Base-by-base conservation (phyloP, 2,113 vertebrate genomes). In the Erinaceus europaeus region DNA sequence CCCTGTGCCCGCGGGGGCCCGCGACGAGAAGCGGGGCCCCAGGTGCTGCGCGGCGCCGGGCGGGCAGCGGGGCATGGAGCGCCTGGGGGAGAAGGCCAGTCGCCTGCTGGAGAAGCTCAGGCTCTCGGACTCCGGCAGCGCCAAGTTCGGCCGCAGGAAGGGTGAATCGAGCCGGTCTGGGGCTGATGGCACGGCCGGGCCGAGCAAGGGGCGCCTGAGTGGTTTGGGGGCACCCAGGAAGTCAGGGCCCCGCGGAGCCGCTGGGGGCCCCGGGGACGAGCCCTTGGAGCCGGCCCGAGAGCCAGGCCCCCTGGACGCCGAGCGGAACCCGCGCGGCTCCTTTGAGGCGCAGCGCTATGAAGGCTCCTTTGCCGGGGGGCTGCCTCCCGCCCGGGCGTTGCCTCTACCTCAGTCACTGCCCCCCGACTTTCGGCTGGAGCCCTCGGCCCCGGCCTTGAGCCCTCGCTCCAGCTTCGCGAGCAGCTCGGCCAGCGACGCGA, bases 111-210 rank as follows among this genome's bases (percentile, higher is more conserved):
- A 97, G 92, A 98, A 98, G 95, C 94, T 98, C 84, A 98, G 98
- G 95, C 96, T 98, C 57, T 97, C 97, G 4, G 98, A 98, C 95
- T 98, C 98, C 1, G 97, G 97, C 85, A 98, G 98, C 90, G 98
- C 97, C 88, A 98, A 98, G 96, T 98, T 98, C 92, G 97, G 97
- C 95, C 98, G 98, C 96, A 98, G 98, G 86, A 98, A 98, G 82
- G 97, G 97, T 0, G 98, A 98, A 88, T 90, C 97, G 64, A 95
- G 96, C 83, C 79, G 96, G 94, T 61, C 95, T 92, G 97, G 92
- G 77, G 95, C 96, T 83, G 96, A 96, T 29, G 96, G 96, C 50
- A 95, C 92, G 40, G 94, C 96, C 4, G 94, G 89, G 32, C 50
- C 90, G 11, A 74, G 93, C 64, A 94, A 95, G 59, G 94, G 91